A percentile compares a stretch with the other conserved stretches of the same genome.
These are phyloP conservation scores for Palythoa heliodiscus DNA, from an alignment of 92 coral and sea anemone genomes.

Conservation along the genomic window DNA sequence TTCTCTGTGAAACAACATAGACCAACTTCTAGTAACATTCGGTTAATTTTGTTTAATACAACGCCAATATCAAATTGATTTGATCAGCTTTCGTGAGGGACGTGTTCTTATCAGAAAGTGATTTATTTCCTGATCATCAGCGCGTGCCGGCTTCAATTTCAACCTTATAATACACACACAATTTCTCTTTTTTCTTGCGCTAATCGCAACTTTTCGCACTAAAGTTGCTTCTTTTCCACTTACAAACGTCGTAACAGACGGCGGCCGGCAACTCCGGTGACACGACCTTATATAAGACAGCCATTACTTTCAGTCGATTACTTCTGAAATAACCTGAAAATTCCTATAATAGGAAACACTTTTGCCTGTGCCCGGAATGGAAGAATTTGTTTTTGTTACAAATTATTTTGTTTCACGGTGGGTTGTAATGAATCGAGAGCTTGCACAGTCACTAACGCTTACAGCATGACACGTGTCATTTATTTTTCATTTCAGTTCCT, in stretches of 20 bases:
- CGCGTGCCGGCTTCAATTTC: constrained; percentile 25
- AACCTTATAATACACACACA: background rate
- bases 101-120: background rate
- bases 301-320: background rate
- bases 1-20: background rate
- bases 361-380: background rate
- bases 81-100: background rate
- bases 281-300: background rate
- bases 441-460: background rate
- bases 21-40: too few species aligned
- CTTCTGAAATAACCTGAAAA: background rate
- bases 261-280: background rate
- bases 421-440: background rate
- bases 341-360: background rate
- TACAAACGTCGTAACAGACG: background rate
- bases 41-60: background rate
- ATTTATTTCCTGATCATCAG: background rate
- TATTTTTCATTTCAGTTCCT: background rate
- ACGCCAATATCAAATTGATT: background rate
- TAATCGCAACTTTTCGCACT: background rate
- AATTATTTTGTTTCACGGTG: background rate
- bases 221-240: background rate
- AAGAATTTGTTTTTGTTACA: background rate
- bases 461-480: constrained; percentile 35
- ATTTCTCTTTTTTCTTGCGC: background rate